These are phyloP conservation scores for Pocillopora grandis DNA, from an alignment of 92 coral and sea anemone genomes.

Conservation along the genomic window DNA sequence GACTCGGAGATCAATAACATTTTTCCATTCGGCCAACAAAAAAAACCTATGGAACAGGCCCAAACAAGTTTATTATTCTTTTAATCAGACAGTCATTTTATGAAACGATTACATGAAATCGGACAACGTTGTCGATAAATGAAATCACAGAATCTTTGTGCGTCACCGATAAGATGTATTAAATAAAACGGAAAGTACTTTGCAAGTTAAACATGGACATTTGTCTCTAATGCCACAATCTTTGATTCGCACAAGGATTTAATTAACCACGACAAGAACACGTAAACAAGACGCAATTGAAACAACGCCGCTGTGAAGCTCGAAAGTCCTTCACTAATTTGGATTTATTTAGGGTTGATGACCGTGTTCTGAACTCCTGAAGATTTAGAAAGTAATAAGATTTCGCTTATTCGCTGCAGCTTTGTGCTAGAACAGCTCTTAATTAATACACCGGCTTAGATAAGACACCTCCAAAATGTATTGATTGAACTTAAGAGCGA, in stretches of 20 bases:
- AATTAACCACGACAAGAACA: background rate
- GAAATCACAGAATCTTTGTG: background rate
- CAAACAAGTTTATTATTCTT: too few species aligned
- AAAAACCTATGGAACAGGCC: background rate
- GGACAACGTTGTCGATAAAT: background rate
- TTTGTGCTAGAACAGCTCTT: too few species aligned
- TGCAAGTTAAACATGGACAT: background rate
- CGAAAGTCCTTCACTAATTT: too few species aligned
- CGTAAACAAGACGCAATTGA: slow-evolving; percentile 6
- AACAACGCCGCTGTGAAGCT: too few species aligned
- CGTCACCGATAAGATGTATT: background rate
- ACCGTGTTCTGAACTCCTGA: too few species aligned
- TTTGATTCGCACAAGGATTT: slow-evolving; percentile 8
- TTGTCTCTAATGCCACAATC: background rate
- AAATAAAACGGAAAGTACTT: background rate
- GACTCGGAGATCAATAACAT: too few species aligned
- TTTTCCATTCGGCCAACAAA: background rate
- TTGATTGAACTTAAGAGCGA: background rate
- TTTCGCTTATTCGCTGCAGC: too few species aligned
- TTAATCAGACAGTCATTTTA: background rate
- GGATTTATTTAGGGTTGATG: too few species aligned
- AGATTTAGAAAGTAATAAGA: too few species aligned
- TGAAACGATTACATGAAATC: slow-evolving; percentile 1
- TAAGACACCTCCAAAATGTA: too few species aligned
- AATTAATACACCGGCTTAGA: too few species aligned